phyloP scores from a whole-genome alignment of 53 echinoderm and acorn worm species.

The Hippasteria phrygiana region DNA sequence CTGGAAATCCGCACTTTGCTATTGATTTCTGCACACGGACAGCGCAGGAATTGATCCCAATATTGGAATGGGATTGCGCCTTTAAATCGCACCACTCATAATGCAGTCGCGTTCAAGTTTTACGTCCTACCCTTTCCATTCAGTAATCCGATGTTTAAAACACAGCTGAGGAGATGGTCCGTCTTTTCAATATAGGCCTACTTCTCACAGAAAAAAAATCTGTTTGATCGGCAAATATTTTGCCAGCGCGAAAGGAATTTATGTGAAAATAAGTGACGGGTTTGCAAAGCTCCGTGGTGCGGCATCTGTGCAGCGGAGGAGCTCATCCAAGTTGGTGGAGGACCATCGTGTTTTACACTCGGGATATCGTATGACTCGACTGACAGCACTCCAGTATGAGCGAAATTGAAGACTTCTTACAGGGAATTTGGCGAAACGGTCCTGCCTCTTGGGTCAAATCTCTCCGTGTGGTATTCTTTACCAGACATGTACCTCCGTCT shows the following conservation, averaged over 20 bases:
- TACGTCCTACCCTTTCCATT: background rate
- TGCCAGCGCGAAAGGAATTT: conserved; percentile 1
- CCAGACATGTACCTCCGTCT: too few species aligned
- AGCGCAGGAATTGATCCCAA: conserved; percentile 35
- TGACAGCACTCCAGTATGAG: conserved; percentile 13
- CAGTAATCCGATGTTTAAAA: background rate
- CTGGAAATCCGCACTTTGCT: conserved; percentile 51
- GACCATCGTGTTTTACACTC: conserved; percentile 27
- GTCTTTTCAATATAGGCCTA: background rate
- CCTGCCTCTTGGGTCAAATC: background rate
- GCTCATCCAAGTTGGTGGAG: background rate
- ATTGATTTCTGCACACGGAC: conserved; percentile 39
- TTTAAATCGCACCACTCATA: conserved; percentile 24
- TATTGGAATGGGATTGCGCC: conserved; percentile 53
- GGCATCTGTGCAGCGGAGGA: background rate
- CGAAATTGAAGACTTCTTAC: conserved; percentile 40
- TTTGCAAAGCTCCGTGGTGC: background rate
- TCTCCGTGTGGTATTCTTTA: too few species aligned
- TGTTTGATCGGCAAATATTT: conserved; percentile 42
- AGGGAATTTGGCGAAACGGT: background rate
- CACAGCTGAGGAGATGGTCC: background rate
- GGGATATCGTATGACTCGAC: conserved; percentile 45
- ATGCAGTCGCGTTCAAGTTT: background rate
- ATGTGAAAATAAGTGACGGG: conserved; percentile 24
- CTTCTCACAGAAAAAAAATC: background rate